Evolutionary conservation across 2,113 vertebrate genomes (phyloP).

Genomic region (Apteryx owenii): DNA sequence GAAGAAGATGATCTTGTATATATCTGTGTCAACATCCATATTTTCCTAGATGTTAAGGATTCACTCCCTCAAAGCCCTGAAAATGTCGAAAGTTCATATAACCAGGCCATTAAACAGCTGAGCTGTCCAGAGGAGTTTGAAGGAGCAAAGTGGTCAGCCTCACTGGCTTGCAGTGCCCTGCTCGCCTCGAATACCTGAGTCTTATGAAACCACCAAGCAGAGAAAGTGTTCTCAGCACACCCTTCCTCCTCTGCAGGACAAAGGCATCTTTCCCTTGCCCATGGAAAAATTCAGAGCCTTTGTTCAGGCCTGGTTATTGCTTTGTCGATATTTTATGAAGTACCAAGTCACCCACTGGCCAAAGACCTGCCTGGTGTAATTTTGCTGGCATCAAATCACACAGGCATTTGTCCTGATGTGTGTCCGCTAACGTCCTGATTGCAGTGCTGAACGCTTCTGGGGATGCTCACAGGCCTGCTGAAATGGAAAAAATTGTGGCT

Average conservation of each 20-base stretch:
- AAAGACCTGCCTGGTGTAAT: rapidly evolving
- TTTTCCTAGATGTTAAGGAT: neutral
- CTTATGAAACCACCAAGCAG: neutral
- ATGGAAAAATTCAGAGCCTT: neutral
- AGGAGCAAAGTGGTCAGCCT: neutral
- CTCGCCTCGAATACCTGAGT: neutral
- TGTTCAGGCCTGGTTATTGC: neutral
- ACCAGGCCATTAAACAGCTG: neutral
- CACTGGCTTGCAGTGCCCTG: neutral
- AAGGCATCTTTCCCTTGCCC: neutral
- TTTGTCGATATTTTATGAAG: neutral
- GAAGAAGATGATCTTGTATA: neutral
- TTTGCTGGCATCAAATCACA: rapidly evolving
- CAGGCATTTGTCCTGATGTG: rapidly evolving
- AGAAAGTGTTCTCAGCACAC: neutral
- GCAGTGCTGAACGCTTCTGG: neutral
- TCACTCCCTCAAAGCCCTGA: neutral
- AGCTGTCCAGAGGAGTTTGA: neutral
- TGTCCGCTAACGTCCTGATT: rapidly evolving
- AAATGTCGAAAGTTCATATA: neutral
- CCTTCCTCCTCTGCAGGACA: neutral
- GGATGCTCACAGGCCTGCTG: neutral
- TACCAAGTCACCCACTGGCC: rapidly evolving
- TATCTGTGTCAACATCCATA: neutral
- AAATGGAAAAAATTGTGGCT: neutral